A percentile compares a stretch with the other conserved stretches of the same genome.
These are phyloP conservation scores for Drosophila funebris DNA, from an alignment of 1,140 invertebrate species.

Conservation along the genomic window DNA sequence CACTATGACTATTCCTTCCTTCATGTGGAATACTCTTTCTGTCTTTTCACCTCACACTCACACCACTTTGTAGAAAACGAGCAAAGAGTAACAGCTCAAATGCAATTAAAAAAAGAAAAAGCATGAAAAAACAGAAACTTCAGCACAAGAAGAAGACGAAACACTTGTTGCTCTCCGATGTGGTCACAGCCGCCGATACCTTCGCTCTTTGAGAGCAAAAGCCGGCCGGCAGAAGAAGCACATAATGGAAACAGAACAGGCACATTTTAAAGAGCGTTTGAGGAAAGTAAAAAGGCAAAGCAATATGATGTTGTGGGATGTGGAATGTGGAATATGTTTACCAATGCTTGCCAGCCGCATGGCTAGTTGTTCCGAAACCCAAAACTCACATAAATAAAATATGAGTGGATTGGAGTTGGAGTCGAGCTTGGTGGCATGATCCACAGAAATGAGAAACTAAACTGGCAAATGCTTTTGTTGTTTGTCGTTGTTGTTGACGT, in stretches of 20 bases:
- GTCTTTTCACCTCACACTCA: background rate
- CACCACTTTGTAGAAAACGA: constrained; percentile 18
- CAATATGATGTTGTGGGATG: constrained; percentile 42
- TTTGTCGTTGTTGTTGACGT: background rate
- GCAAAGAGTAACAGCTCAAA: constrained; percentile 34
- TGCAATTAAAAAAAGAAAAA: constrained; percentile 34
- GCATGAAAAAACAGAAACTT: constrained; percentile 1
- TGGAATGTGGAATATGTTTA: constrained; percentile 41
- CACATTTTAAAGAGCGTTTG: constrained; percentile 8
- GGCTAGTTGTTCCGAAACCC: constrained; percentile 31
- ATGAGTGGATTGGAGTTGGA: constrained; percentile 8
- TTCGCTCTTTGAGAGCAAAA: constrained; percentile 53
- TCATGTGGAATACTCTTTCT: background rate
- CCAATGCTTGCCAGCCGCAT: constrained; percentile 5
- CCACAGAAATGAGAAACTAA: constrained; percentile 22
- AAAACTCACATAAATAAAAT: constrained; percentile 49
- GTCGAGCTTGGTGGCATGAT: constrained; percentile 19
- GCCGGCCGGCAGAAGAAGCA: constrained; percentile 67
- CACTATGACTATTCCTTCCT: background rate
- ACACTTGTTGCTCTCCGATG: constrained; percentile 69
- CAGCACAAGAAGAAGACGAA: constrained; percentile 47
- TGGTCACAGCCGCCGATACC: constrained; percentile 29
- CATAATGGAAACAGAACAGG: constrained; percentile 35
- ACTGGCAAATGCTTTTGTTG: background rate
- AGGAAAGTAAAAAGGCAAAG: constrained; percentile 71